Percentiles rank a stretch among this genome's conserved stretches.
Evolutionary conservation across 2,113 vertebrate species (phyloP).

Genomic region (Ptychochromis oligacanthus): DNA sequence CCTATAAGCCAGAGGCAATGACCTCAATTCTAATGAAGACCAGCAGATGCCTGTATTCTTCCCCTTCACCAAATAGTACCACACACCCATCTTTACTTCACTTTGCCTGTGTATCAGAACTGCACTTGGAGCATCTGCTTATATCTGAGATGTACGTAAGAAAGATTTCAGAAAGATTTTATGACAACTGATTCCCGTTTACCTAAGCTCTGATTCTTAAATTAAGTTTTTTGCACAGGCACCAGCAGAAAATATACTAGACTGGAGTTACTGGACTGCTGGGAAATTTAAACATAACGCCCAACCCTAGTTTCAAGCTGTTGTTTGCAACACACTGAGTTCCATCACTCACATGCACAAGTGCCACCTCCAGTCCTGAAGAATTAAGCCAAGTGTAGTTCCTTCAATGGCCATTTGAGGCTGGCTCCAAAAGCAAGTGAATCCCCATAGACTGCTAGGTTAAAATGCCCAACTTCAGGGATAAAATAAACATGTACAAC

Average conservation of each 20-base stretch:
- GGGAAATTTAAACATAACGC: neutral
- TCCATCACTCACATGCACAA: neutral
- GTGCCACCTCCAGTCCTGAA: no score
- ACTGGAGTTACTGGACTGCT: neutral
- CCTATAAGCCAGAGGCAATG: constrained; percentile 23
- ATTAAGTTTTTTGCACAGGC: neutral
- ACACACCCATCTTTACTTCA: constrained; percentile 12
- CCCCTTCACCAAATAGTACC: constrained; percentile 27
- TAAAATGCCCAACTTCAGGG: no score
- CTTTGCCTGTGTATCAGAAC: constrained; percentile 13
- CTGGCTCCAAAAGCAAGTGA: no score
- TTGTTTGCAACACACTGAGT: neutral
- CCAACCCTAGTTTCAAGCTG: neutral
- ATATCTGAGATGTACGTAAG: neutral
- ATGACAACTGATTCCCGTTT: neutral
- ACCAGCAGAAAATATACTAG: no score
- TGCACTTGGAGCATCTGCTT: neutral
- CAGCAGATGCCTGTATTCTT: constrained; percentile 29
- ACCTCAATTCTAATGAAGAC: constrained; percentile 50
- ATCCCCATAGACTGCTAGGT: no score
- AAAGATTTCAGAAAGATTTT: neutral
- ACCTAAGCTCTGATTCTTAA: neutral
- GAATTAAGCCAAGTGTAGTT: no score
- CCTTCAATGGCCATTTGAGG: no score
- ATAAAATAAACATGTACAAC: no score